Evolutionary conservation across 2,888 invertebrate genomes (phyloP), one percentile per base, ranked within the genome.

Genomic region (Nomada fabriciana): DNA sequence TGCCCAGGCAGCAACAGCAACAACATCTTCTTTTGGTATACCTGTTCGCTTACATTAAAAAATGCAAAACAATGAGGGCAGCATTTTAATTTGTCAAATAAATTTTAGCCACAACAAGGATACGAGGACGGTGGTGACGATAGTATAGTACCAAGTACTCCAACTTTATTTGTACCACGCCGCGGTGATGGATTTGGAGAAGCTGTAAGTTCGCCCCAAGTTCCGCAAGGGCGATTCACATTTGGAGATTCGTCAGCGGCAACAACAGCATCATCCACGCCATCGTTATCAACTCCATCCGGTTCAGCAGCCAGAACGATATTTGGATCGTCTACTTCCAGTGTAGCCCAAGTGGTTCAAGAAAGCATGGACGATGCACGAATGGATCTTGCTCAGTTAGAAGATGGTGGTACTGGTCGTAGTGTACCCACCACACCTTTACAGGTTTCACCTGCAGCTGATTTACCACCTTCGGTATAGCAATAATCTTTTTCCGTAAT

Each of bases 161-260:
- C 98, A 23, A 98, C 98, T 4, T 94, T 98, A 42, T 97, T 97
- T 91, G 96, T 97, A 61, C 97, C 98, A 4, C 94, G 97, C 80
- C 95, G 98, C 81, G 96, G 96, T 81, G 98, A 98, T 93, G 98
- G 98, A 72, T 98, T 98, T 94, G 97, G 98, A 55, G 98, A 98
- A 93, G 98, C 98, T 61, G 97, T 98, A 53, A 98, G 98, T 93
- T 98, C 98, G 0, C 98, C 98, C 7, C 96, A 97, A 94, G 96
- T 97, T 43, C 96, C 96, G 4, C 94, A 94, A 89, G 95, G 95
- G 0, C 94, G 96, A 86, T 97, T 97, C 90, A 96, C 95, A 23
- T 96, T 96, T 90, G 95, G 95, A 76, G 96, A 96, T 88, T 94
- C 95, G 7, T 92, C 94, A 10, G 87, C 93, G 10, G 90, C 92